Conservation (phyloP, 2,888 invertebrate species). For the Acrobasis suavella region DNA sequence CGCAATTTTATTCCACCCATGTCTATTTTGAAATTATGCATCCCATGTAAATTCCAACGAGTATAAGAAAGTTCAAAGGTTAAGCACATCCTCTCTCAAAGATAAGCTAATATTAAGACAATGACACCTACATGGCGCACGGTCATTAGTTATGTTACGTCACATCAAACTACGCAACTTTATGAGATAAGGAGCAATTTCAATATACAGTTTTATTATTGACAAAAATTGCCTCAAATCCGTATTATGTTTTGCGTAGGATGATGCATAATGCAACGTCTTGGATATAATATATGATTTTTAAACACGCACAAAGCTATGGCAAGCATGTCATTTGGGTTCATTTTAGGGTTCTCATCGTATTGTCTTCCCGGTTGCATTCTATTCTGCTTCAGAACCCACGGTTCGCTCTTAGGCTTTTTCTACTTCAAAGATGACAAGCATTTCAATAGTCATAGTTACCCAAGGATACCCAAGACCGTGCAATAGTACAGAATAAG, state of each 20-base stretch:
- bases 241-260: conserved; percentile 20
- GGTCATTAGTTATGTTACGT: conserved; percentile 13
- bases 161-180: conserved; percentile 11
- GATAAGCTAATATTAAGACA: conserved; percentile 3
- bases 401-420: too few relatives aligned
- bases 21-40: too few relatives aligned
- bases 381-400: too few relatives aligned
- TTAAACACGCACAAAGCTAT: not conserved
- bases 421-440: too few relatives aligned
- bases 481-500: too few relatives aligned
- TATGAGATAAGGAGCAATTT: conserved; percentile 15
- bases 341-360: too few relatives aligned
- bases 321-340: too few relatives aligned
- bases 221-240: conserved; percentile 16
- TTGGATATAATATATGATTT: not conserved
- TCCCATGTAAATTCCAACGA: too few relatives aligned
- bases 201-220: conserved; percentile 22
- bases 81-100: not conserved
- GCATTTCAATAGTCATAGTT: too few relatives aligned
- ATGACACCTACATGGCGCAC: conserved; percentile 8
- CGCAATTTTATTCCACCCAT: too few relatives aligned
- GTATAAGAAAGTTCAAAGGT: not conserved
- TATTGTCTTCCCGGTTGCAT: too few relatives aligned
- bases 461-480: too few relatives aligned
- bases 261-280: conserved; percentile 9